Conservation (phyloP, 1,140 invertebrate genomes). For the Dendroctonus ponderosae region DNA sequence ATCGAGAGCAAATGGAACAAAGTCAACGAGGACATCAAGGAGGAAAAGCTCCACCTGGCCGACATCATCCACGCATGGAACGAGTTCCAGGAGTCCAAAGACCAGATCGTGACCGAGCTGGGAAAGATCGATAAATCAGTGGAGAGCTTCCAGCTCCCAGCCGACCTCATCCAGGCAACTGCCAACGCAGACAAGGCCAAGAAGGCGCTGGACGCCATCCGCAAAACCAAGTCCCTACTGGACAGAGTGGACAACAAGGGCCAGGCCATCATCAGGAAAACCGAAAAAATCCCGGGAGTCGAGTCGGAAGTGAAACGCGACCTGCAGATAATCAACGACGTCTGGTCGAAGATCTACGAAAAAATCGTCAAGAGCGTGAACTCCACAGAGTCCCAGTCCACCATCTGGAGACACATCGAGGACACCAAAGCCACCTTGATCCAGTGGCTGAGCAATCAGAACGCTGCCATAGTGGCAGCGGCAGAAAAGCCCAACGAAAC, state of each 20-base stretch:
- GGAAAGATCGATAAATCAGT: constrained; percentile 63
- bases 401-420: constrained; percentile 90
- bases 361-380: constrained; percentile 69
- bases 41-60: constrained; percentile 73
- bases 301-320: constrained; percentile 67
- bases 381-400: constrained; percentile 80
- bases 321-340: constrained; percentile 60
- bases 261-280: constrained; percentile 68
- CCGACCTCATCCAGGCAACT: constrained; percentile 63
- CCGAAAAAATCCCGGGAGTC: constrained; percentile 73
- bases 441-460: constrained; percentile 81
- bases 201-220: constrained; percentile 69
- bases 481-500: constrained; percentile 75
- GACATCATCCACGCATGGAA: constrained; percentile 71
- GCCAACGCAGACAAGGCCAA: constrained; percentile 71
- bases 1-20: constrained; percentile 79
- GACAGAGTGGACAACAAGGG: constrained; percentile 74
- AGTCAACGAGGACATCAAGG: constrained; percentile 68
- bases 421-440: constrained; percentile 79
- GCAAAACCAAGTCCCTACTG: constrained; percentile 69
- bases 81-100: constrained; percentile 70
- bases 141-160: constrained; percentile 61
- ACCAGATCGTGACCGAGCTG: constrained; percentile 67
- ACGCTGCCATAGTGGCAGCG: constrained; percentile 70
- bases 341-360: constrained; percentile 75